Evolutionary conservation across 1,140 invertebrate genomes (phyloP).

Genomic region (Drosophila insularis): DNA sequence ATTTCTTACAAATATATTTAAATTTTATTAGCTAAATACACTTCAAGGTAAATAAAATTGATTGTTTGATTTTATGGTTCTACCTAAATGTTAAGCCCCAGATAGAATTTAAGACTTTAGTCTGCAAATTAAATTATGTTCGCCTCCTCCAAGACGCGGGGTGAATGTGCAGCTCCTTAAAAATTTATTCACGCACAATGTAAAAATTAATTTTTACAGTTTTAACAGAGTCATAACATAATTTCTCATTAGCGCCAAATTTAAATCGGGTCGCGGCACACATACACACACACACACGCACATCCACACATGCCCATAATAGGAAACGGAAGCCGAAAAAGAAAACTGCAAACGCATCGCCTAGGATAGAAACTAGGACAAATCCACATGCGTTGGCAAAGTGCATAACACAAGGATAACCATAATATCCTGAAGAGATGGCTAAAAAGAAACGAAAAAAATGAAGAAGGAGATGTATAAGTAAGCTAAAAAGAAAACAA

Average conservation of each 20-base stretch:
- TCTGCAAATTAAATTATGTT: neutral
- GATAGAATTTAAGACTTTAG: neutral
- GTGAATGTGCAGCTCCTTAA: neutral
- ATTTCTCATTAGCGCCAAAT: constrained; percentile 70
- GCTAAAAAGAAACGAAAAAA: constrained; percentile 19
- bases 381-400: constrained; percentile 48
- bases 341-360: constrained; percentile 26
- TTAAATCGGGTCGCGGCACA: constrained; percentile 45
- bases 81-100: neutral
- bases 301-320: neutral
- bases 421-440: constrained; percentile 39
- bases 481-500: constrained; percentile 50
- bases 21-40: neutral
- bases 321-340: constrained; percentile 20
- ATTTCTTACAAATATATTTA: neutral
- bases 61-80: neutral
- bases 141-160: neutral
- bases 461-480: constrained; percentile 19
- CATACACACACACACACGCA: constrained; percentile 9
- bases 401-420: constrained; percentile 61
- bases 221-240: constrained; percentile 73
- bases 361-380: constrained; percentile 41
- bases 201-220: constrained; percentile 25
- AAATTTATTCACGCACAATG: constrained; percentile 9
- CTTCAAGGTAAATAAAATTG: neutral